Evolutionary conservation across 1,140 invertebrate species (phyloP), one percentile per base, ranked within the genome.

Genomic region (Pseudomyrmex gracilis): DNA sequence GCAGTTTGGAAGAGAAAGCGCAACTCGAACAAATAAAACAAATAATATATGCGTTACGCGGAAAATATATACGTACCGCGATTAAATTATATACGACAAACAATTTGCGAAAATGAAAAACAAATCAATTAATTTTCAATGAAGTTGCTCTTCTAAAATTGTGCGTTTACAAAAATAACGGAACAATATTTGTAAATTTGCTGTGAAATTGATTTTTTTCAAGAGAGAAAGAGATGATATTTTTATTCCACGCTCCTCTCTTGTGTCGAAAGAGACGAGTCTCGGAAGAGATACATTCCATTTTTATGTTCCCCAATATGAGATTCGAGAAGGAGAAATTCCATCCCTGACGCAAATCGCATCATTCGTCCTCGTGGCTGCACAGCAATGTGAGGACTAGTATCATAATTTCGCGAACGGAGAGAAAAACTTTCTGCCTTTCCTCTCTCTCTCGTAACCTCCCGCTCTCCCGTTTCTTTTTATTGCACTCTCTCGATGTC

Each of bases 231-330:
- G 12, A 15, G 10, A 60, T 73, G 34, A 34, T 34, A 34, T 58
- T 73, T 73, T 64, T 47, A 34, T 51, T 74, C 22, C 49, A 17
- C 45, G 45, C 53, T 63, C 5, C 7, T 13, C 7, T 13, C 12
- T 13, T 34, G 12, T 4, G 9, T 20, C 43, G 3, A 9, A 24
- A 45, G 63, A 68, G 51, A 34, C n/a, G 74, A 78, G 64, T 68
- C 15, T 49, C 9, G 20, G 73, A 51, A 66, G 15, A 17, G 15
- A 17, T 45, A 34, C 73, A 58, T 63, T 63, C 15, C 58, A 63
- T 64, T 76, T 76, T 76, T 76, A 64, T n/a, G 73, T 63, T 9
- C 24, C 73, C 24, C 73, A 24, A 76, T 76, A 76, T 76, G 22
- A 61, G 70, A 47, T 63, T 63, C 17, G 47, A 43, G 68, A n/a